A percentile compares a stretch with the other conserved stretches of the same genome.
These are phyloP conservation scores for Prunella fulvescens DNA, from an alignment of 2,113 vertebrate species.

Conservation along the genomic window DNA sequence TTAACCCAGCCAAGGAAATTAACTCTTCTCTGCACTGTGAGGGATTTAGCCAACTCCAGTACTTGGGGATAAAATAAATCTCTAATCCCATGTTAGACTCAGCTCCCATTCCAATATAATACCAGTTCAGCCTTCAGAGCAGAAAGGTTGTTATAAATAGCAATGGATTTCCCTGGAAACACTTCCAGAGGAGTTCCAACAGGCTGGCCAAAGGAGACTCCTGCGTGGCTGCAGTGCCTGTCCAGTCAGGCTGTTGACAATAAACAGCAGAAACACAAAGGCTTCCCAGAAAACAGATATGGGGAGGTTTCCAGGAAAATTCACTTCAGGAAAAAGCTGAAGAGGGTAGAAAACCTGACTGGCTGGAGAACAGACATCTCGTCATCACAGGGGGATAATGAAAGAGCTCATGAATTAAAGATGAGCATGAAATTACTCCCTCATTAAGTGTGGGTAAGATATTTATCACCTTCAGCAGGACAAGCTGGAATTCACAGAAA, in stretches of 20 bases:
- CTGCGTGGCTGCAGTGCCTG: rapidly evolving
- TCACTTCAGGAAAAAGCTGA: background rate
- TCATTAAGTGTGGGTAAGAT: background rate
- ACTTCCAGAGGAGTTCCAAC: background rate
- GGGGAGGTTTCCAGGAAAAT: background rate
- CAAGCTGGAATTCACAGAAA: background rate
- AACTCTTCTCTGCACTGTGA: background rate
- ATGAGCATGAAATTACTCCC: background rate
- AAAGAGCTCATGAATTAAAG: background rate
- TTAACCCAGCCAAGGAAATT: background rate
- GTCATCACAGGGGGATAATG: background rate
- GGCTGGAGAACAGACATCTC: background rate
- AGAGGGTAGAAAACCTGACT: background rate
- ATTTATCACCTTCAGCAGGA: background rate
- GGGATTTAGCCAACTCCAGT: background rate
- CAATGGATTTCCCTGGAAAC: background rate
- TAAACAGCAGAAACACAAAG: background rate
- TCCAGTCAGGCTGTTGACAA: background rate
- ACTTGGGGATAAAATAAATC: background rate
- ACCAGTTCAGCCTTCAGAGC: background rate
- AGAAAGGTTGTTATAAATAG: background rate
- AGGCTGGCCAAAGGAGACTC: background rate
- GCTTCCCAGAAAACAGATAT: background rate
- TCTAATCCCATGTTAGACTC: background rate
- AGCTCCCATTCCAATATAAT: background rate